Evolutionary conservation across 2,888 invertebrate species (phyloP).

Genomic region (Drosophila flavopinicola): DNA sequence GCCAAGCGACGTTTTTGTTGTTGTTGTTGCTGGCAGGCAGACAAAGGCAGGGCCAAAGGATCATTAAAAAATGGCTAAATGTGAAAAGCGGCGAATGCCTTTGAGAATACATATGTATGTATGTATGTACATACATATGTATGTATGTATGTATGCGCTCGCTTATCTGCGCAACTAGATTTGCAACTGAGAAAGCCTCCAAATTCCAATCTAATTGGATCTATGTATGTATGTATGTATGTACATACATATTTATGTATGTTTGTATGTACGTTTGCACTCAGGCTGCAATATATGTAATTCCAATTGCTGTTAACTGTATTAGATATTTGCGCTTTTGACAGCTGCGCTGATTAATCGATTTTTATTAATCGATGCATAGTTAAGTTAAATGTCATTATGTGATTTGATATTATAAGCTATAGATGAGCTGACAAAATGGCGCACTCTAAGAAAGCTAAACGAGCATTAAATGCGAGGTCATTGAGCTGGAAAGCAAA

Average conservation of each 20-base stretch:
- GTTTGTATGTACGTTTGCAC: not conserved
- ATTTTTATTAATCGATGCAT: slow-evolving; percentile 34
- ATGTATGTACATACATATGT: too few relatives aligned
- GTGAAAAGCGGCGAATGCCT: slow-evolving; percentile 16
- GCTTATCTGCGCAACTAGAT: slow-evolving; percentile 32
- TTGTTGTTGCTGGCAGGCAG: slow-evolving; percentile 4
- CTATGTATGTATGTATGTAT: not conserved
- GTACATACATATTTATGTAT: too few relatives aligned
- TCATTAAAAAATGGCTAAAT: slow-evolving; percentile 43
- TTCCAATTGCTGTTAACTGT: slow-evolving; percentile 10
- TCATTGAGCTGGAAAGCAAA: slow-evolving; percentile 42
- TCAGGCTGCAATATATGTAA: not conserved
- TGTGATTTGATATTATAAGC: slow-evolving; percentile 7
- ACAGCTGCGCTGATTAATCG: slow-evolving; percentile 42
- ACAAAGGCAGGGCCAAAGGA: slow-evolving; percentile 51
- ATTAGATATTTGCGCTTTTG: slow-evolving; percentile 20
- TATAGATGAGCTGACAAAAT: slow-evolving; percentile 10
- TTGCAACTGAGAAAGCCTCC: slow-evolving; percentile 19
- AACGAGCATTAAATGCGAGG: slow-evolving; percentile 24
- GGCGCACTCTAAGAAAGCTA: slow-evolving; percentile 24
- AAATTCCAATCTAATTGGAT: slow-evolving; percentile 32
- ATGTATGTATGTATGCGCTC: too few relatives aligned
- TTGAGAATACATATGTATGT: slow-evolving; percentile 25
- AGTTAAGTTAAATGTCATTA: slow-evolving; percentile 19
- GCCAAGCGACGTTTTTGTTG: slow-evolving; percentile 33